These are phyloP conservation scores for Lasioglossum morio DNA, from an alignment of 2,888 invertebrate species.

Conservation along the genomic window DNA sequence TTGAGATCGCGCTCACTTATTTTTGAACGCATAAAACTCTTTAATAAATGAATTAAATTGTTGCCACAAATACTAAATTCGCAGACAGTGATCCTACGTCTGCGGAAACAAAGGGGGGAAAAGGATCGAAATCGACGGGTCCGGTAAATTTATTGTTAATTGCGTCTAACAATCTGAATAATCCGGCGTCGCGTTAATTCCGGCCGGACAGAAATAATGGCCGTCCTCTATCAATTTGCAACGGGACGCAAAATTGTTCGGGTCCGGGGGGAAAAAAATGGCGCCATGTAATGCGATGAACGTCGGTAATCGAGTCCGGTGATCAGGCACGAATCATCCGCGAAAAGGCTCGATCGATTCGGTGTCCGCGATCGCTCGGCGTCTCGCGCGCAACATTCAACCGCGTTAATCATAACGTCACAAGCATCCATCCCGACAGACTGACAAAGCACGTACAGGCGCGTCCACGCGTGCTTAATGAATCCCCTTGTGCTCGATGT, in stretches of 20 bases:
- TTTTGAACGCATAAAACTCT: too few relatives aligned
- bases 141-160: neutral
- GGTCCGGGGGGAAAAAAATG: neutral
- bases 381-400: conserved; percentile 61
- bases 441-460: conserved; percentile 68
- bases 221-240: conserved; percentile 15
- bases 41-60: neutral
- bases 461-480: conserved; percentile 65
- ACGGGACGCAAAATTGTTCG: conserved; percentile 7
- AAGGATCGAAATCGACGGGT: neutral
- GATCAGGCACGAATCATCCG: conserved; percentile 31
- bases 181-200: neutral
- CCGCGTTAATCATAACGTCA: conserved; percentile 70
- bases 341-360: conserved; percentile 52
- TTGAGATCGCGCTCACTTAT: too few relatives aligned
- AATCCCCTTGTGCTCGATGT: conserved; percentile 71
- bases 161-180: conserved; percentile 6
- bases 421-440: conserved; percentile 67
- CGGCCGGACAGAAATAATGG: neutral
- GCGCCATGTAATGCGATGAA: conserved; percentile 11
- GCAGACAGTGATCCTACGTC: neutral
- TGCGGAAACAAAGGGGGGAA: neutral
- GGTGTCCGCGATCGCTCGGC: conserved; percentile 20
- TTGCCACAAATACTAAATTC: neutral
- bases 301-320: conserved; percentile 31